These are phyloP conservation scores for Pomacea maculata DNA, from an alignment of 1,140 invertebrate species.

Conservation along the genomic window DNA sequence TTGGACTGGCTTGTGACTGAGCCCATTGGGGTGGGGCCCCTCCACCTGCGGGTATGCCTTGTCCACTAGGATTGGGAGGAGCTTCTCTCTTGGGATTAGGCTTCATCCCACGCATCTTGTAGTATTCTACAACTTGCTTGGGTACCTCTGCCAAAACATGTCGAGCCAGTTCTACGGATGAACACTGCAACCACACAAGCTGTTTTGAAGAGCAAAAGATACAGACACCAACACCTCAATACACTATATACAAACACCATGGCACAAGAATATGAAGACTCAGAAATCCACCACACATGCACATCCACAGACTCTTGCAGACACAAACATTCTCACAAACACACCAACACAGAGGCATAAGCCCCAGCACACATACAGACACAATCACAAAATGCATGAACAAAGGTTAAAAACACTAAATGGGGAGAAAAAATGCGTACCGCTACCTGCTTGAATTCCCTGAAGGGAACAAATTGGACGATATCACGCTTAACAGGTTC, in stretches of 20 bases:
- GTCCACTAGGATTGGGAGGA: background rate
- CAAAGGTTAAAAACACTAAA: no score
- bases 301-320: background rate
- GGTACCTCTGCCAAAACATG: constrained; percentile 73
- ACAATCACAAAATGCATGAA: background rate
- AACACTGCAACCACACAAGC: constrained; percentile 37
- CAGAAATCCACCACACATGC: background rate
- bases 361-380: background rate
- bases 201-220: no score
- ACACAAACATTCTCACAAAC: background rate
- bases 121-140: constrained; percentile 66
- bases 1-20: no score
- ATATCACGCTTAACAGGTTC: constrained; percentile 70
- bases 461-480: constrained; percentile 73
- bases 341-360: no score
- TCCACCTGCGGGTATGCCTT: no score
- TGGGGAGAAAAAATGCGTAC: background rate
- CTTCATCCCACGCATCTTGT: constrained; percentile 42
- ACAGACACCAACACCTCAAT: no score
- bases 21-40: no score
- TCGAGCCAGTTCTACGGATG: constrained; percentile 65
- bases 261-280: background rate
- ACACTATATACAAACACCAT: no score
- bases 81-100: constrained; percentile 15
- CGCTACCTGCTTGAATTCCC: constrained; percentile 64